Evolutionary conservation across 1,140 invertebrate genomes (phyloP).

Genomic region (Zaprionus capensis): DNA sequence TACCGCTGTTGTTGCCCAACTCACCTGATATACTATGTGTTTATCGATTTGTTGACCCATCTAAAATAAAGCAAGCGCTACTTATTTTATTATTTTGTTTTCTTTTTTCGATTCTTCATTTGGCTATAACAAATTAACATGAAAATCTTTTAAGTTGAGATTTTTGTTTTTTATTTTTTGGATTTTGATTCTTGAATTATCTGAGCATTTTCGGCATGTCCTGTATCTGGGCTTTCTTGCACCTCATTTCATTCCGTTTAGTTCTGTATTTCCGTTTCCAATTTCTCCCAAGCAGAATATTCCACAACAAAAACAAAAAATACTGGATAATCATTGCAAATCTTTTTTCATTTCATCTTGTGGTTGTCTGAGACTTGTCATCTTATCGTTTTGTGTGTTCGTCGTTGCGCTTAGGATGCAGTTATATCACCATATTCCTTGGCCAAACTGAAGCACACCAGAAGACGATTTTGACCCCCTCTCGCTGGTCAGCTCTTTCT

Average conservation of each 20-base stretch:
- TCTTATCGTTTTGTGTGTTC: not conserved
- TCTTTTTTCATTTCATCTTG: conserved; percentile 17
- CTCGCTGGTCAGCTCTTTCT: conserved; percentile 56
- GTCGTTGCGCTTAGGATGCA: conserved; percentile 23
- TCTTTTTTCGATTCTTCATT: not conserved
- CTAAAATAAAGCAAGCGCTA: conserved; percentile 17
- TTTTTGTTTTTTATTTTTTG: not conserved
- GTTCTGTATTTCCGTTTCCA: conserved; percentile 26
- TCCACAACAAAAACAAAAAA: conserved; percentile 26
- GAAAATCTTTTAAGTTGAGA: not conserved
- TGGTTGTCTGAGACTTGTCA: not conserved
- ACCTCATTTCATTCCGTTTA: conserved; percentile 32
- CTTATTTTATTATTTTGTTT: conserved; percentile 10
- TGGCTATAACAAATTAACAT: not conserved
- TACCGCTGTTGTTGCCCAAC: conserved; percentile 41
- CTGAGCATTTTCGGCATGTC: conserved; percentile 32
- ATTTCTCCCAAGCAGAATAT: conserved; percentile 35
- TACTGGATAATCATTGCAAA: conserved; percentile 20
- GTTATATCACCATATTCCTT: conserved; percentile 67
- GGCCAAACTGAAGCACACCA: conserved; percentile 31
- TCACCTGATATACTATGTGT: conserved; percentile 11
- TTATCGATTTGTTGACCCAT: conserved; percentile 9
- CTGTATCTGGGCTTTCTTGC: conserved; percentile 20
- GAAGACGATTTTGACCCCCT: conserved; percentile 29
- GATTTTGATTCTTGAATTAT: conserved; percentile 22